Percentiles rank a stretch among this genome's conserved stretches.
Conservation (phyloP, 2,797 vertebrate genomes). For the Cyprinodon diabolis region DNA sequence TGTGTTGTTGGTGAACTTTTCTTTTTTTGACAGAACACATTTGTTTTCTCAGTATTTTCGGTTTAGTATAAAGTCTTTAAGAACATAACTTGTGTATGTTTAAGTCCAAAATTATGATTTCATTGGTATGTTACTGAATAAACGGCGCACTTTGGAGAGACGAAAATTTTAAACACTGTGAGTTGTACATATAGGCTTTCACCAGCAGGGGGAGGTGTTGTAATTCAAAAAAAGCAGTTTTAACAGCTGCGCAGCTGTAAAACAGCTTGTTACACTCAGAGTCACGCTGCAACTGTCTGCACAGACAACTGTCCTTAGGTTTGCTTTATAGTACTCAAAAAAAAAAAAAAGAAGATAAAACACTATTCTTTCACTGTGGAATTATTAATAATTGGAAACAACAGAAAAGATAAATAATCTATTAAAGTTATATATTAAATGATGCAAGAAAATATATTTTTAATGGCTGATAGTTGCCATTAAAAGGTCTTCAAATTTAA, state of each 20-base stretch:
- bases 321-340: not conserved
- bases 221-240: conserved; percentile 39
- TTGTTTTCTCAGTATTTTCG: not conserved
- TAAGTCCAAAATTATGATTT: not conserved
- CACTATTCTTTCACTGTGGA: not conserved
- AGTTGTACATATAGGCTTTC: conserved; percentile 40
- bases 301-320: conserved; percentile 41
- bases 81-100: not conserved
- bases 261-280: conserved; percentile 1
- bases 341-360: not conserved
- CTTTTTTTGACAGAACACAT: not conserved
- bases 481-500: not conserved
- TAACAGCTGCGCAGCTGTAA: not conserved
- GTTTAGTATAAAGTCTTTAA: not conserved
- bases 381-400: not conserved
- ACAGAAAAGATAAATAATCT: no score
- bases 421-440: no score
- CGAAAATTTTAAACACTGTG: not conserved
- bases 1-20: not conserved
- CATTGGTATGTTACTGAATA: not conserved
- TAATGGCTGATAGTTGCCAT: no score
- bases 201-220: conserved; percentile 72
- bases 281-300: conserved; percentile 38
- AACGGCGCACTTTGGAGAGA: not conserved
- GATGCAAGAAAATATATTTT: no score